Conservation (phyloP, 2,888 invertebrate genomes). For the Malthinus flaveolus region DNA sequence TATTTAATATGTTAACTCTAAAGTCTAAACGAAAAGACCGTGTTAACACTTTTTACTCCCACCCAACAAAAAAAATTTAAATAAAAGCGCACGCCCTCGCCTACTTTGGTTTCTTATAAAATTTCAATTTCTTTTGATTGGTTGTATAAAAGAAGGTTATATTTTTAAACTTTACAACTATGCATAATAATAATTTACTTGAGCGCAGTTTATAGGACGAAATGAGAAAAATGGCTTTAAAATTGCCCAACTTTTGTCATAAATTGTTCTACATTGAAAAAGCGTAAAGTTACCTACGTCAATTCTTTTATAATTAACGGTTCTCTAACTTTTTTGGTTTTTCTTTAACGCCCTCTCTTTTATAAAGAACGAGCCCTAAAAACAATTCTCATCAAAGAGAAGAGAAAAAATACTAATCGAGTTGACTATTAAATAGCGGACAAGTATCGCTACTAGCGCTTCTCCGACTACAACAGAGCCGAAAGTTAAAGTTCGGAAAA, state of each 20-base stretch:
- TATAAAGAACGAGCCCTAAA: too few relatives aligned
- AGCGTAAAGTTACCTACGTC: constrained; percentile 25
- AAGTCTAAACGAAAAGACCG: not conserved
- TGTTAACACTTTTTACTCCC: not conserved
- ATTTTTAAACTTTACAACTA: constrained; percentile 17
- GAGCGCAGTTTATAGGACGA: constrained; percentile 18
- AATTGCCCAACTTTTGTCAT: constrained; percentile 27
- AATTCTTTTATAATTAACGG: constrained; percentile 20
- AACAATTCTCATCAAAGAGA: too few relatives aligned
- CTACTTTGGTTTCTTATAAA: constrained; percentile 8
- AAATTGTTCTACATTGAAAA: constrained; percentile 26
- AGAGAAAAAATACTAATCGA: not conserved
- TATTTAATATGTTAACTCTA: constrained; percentile 17
- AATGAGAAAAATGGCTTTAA: constrained; percentile 25
- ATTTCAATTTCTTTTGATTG: constrained; percentile 8
- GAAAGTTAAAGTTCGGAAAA: too few relatives aligned
- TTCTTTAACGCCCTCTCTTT: not conserved
- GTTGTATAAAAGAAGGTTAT: constrained; percentile 7
- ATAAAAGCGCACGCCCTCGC: not conserved
- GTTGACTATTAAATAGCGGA: too few relatives aligned
- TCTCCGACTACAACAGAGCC: too few relatives aligned
- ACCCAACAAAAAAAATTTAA: too few relatives aligned
- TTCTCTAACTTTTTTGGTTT: not conserved
- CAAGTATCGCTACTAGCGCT: too few relatives aligned
- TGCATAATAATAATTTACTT: constrained; percentile 18